A percentile compares a stretch with the other conserved stretches of the same genome.
phyloP scores from a whole-genome alignment of 2,888 invertebrate genomes.

The Torymus texanus region DNA sequence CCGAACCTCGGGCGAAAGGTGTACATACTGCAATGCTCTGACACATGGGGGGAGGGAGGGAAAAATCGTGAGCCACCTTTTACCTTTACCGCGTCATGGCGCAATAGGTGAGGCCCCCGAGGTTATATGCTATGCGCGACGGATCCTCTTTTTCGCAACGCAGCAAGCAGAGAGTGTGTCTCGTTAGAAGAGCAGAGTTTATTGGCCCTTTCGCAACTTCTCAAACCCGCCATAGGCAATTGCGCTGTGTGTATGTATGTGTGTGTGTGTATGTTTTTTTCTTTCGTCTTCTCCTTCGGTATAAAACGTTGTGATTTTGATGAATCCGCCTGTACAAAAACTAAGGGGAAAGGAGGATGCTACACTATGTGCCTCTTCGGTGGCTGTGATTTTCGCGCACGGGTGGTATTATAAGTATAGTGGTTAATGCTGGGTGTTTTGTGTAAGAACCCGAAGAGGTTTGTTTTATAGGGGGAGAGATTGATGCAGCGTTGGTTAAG shows the following conservation, averaged over 20 bases:
- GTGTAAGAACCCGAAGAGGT: background rate
- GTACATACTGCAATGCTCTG: too few species aligned
- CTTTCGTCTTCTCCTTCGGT: background rate
- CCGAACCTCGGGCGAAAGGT: slow-evolving; percentile 16
- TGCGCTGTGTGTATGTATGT: background rate
- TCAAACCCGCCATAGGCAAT: background rate
- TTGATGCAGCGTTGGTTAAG: background rate
- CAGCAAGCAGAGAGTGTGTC: background rate
- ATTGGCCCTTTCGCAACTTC: slow-evolving; percentile 26
- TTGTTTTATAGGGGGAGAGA: background rate
- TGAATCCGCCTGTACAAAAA: slow-evolving; percentile 12
- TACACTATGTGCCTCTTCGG: too few species aligned
- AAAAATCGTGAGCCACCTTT: slow-evolving; percentile 19
- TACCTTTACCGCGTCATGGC: slow-evolving; percentile 26
- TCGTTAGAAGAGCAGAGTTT: slow-evolving; percentile 14
- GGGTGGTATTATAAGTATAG: too few species aligned
- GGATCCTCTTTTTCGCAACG: slow-evolving; percentile 32
- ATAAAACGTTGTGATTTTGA: slow-evolving; percentile 12
- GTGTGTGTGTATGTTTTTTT: background rate
- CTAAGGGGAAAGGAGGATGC: slow-evolving; percentile 15
- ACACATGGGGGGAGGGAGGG: too few species aligned
- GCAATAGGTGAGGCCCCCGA: slow-evolving; percentile 31
- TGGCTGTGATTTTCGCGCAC: background rate
- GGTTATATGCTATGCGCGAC: slow-evolving; percentile 55
- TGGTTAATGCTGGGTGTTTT: too few species aligned